Base-by-base conservation (phyloP, 1,140 invertebrate species). In the Lerema accius region DNA sequence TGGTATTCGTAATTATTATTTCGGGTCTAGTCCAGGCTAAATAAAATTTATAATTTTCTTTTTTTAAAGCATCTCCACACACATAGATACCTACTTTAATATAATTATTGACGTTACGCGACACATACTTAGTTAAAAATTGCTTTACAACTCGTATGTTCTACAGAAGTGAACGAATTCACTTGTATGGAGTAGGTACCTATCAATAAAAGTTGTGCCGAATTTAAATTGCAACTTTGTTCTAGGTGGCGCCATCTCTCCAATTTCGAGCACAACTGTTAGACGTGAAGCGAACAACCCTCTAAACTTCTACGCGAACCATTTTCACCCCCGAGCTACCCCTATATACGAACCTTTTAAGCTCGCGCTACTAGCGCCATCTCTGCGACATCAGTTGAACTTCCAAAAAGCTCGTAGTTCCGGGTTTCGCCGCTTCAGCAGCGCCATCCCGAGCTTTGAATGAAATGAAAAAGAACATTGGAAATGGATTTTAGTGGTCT, bases 361-460 rank as follows among this genome's bases (percentile, higher is more conserved):
- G 53, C 56, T 49, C 49, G 15, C 59, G 42, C 60, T 23, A 6
- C 35, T 73, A 80, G 60, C 82, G 88, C 86, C 88, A 88, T 84
- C 86, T 86, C 76, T 78, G 70, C 67, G 69, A 85, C 83, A 77
- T 77, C 48, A 73, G 56, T 63, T 3, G 79, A 88, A 90, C 88
- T 88, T 74, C 63, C 45, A 63, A 65, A 73, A 82, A 78, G 71
- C 71, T 80, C 55, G 40, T 67, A 88, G 86, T 90, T 86, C 79
- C 49, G 50, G 63, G 49, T 63, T 68, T 67, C 62, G 42, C 77
- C 84, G 73, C 63, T 14, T 63, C 49, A 51, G 65, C 77, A 76
- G 78, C 81, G 80, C 79, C 51, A 50, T 69, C 45, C 17, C 16
- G 37, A 86, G 79, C 79, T 88, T 86, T 90, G 83, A 90, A 90